Conservation (phyloP, 2,797 vertebrate species). For the Onychomys torridus region DNA sequence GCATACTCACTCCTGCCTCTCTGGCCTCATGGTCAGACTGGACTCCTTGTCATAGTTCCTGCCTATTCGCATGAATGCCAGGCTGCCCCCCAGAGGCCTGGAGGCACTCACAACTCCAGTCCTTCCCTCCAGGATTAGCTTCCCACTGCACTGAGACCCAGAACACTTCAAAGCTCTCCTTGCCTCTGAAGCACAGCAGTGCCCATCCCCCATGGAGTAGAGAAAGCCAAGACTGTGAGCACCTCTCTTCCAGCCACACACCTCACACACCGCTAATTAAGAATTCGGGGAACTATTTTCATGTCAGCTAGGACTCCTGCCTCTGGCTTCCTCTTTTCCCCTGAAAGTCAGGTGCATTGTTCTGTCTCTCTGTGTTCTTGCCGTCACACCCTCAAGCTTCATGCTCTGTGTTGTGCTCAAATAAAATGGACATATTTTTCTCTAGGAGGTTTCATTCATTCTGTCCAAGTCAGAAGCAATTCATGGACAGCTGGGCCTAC, state of each 20-base stretch:
- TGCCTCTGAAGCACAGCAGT: neutral
- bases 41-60: neutral
- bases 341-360: neutral
- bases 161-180: neutral
- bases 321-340: neutral
- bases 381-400: conserved; percentile 72
- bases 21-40: neutral
- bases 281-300: neutral
- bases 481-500: neutral
- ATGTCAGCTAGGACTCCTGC: neutral
- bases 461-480: neutral
- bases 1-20: neutral
- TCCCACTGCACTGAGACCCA: neutral
- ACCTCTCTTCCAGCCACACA: neutral
- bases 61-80: conserved; percentile 53
- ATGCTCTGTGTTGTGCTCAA: conserved; percentile 82
- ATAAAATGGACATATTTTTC: conserved; percentile 89
- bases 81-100: neutral
- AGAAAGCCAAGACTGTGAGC: neutral
- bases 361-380: conserved; percentile 29
- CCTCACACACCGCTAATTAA: neutral
- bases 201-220: neutral
- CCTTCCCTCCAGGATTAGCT: neutral
- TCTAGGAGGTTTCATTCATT: conserved; percentile 45
- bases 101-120: neutral